A percentile compares a stretch with the other conserved stretches of the same genome.
These are phyloP conservation scores for Dinomys branickii DNA, from an alignment of 2,113 vertebrate genomes.

Conservation along the genomic window DNA sequence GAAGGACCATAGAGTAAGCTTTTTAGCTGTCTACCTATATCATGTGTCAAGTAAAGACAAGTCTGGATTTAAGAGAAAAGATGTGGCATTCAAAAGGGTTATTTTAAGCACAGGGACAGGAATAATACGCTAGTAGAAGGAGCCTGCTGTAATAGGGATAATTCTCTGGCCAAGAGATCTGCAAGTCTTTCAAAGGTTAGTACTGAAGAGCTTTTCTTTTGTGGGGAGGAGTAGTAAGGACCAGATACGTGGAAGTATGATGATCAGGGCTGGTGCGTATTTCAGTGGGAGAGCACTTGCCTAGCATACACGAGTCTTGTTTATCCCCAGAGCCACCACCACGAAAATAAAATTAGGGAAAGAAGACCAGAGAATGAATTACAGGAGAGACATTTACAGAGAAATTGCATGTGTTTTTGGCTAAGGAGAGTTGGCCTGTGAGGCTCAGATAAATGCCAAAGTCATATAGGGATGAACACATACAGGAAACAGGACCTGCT, in stretches of 20 bases:
- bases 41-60: not conserved
- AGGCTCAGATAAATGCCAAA: not conserved
- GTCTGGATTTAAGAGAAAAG: not conserved
- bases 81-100: not conserved
- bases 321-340: too few relatives aligned
- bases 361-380: too few relatives aligned
- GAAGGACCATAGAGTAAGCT: not conserved
- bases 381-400: not conserved
- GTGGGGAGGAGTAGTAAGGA: not conserved
- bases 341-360: too few relatives aligned
- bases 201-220: not conserved
- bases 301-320: not conserved
- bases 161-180: not conserved
- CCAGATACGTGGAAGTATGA: not conserved
- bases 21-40: not conserved
- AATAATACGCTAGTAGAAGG: not conserved
- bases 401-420: fast-evolving
- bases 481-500: not conserved
- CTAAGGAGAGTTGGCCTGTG: not conserved
- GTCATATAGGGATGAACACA: not conserved
- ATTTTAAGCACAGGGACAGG: fast-evolving
- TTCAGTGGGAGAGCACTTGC: not conserved
- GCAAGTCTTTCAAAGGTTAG: not conserved
- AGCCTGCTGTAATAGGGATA: not conserved
- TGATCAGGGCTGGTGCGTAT: not conserved